phyloP scores from a whole-genome alignment of 2,888 invertebrate species.

The Cremastinae sp. region DNA sequence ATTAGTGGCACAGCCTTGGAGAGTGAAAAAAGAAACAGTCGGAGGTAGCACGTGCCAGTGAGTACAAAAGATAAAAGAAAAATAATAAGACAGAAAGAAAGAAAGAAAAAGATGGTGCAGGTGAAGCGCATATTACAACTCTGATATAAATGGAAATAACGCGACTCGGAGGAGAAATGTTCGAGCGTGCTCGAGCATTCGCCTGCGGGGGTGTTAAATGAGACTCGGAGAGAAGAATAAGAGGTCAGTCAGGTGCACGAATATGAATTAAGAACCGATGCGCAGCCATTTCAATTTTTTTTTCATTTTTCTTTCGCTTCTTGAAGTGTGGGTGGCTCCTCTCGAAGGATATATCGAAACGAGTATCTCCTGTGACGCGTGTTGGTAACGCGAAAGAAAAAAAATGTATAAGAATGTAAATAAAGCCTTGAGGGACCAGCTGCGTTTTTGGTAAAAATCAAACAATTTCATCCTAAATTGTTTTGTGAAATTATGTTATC shows the following conservation, averaged over 20 bases:
- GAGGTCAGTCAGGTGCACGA: conserved; percentile 79
- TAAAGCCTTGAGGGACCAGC: conserved; percentile 64
- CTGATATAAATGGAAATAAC: conserved; percentile 39
- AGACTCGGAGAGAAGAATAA: conserved; percentile 73
- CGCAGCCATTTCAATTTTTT: conserved; percentile 50
- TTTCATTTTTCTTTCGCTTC: conserved; percentile 15
- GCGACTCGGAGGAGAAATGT: conserved; percentile 71
- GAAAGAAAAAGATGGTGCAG: conserved; percentile 50
- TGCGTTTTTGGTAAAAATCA: too few relatives aligned
- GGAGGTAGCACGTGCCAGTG: conserved; percentile 64
- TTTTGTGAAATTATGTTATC: too few relatives aligned
- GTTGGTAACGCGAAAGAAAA: conserved; percentile 35
- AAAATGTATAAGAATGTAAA: conserved; percentile 32
- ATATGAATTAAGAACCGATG: conserved; percentile 71
- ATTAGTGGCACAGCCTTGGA: conserved; percentile 72
- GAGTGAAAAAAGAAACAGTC: conserved; percentile 38
- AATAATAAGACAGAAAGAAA: conserved; percentile 49
- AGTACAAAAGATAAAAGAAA: conserved; percentile 58
- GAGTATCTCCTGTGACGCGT: conserved; percentile 67
- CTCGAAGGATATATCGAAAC: conserved; percentile 25
- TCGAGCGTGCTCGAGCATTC: conserved; percentile 49
- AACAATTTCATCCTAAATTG: too few relatives aligned
- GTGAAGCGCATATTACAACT: conserved; percentile 55
- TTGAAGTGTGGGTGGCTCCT: conserved; percentile 24
- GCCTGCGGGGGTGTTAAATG: conserved; percentile 77